Conservation (phyloP, 92 coral and sea anemone genomes). For the Porites divaricata region DNA sequence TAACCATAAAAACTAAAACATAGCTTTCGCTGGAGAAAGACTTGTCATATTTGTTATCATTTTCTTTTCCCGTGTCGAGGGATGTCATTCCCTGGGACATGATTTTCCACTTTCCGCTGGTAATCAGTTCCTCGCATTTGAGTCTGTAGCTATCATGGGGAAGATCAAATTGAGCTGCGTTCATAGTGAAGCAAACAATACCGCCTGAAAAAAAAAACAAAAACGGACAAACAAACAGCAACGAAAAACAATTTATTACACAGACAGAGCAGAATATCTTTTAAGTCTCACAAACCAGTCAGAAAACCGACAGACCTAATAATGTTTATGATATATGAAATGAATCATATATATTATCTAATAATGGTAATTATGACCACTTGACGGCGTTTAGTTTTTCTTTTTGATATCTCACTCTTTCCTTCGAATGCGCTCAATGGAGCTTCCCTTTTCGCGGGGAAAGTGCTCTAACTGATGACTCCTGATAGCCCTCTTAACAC, state of each 20-base stretch:
- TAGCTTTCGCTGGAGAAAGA: conserved; percentile 19
- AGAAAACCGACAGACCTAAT: no score
- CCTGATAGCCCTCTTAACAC: no score
- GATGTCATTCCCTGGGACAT: conserved; percentile 32
- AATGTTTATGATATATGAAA: no score
- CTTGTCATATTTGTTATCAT: not conserved
- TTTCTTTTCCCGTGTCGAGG: conserved; percentile 6
- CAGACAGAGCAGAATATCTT: no score
- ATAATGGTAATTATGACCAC: no score
- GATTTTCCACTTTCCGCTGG: conserved; percentile 37
- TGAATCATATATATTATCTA: no score
- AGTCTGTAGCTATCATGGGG: conserved; percentile 23
- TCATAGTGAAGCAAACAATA: conserved; percentile 48
- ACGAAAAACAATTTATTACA: not conserved
- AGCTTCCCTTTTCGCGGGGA: no score
- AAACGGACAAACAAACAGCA: not conserved
- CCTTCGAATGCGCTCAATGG: no score
- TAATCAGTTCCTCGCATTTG: conserved; percentile 32
- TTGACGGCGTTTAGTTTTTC: no score
- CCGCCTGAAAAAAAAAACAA: conserved; percentile 24
- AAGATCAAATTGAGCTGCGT: conserved; percentile 28
- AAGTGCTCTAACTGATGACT: no score
- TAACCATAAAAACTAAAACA: conserved; percentile 38
- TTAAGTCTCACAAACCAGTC: no score
- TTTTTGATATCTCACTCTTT: no score